Evolutionary conservation across 2,888 invertebrate genomes (phyloP), one percentile per base, ranked within the genome.

Genomic region (Pyralis farinalis): DNA sequence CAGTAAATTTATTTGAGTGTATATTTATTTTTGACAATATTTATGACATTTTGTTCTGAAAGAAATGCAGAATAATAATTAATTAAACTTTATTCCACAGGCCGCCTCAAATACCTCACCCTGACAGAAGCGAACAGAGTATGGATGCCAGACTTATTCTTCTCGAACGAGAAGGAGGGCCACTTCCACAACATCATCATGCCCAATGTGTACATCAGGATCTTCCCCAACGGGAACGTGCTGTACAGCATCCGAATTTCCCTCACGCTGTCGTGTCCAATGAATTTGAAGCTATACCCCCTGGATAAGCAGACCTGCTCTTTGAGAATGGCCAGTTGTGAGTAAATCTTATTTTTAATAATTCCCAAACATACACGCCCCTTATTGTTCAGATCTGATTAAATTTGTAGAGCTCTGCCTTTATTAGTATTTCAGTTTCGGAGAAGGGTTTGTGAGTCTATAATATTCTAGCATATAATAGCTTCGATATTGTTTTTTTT

Each of bases 71-170:
- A n/a, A n/a, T 16, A 16, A 16, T 16, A 16, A 16, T 11, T 20
- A 16, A 3, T 3, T 27, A 25, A 9, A 16, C 16, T 45, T 42
- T 25, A 1, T 9, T 36, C 27, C 21, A 10, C 78, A 95, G 97
- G 96, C 68, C 94, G 94, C 61, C 92, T 97, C 46, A 96, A 96
- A 83, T 97, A 97, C 90, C 91, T 97, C 53, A 97, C 97, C 42
- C 90, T 98, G 71, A 97, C 98, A 40, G 98, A 98, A 85, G 96
- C 97, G 40, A 96, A 96, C 86, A 93, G 97, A 60, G 97, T 98
- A 43, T 99, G 98, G 98, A 98, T 98, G 95, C 98, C 98, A 25
- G 98, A 99, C 90, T 91, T 98, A 58, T 98, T 98, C 92, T 98
- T 98, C 90, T 96, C 97, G 42, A 98, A 98, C 74, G 98, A 98